A percentile compares a stretch with the other conserved stretches of the same genome.
phyloP scores from a whole-genome alignment of 2,113 vertebrate species.

The Pipa parva region DNA sequence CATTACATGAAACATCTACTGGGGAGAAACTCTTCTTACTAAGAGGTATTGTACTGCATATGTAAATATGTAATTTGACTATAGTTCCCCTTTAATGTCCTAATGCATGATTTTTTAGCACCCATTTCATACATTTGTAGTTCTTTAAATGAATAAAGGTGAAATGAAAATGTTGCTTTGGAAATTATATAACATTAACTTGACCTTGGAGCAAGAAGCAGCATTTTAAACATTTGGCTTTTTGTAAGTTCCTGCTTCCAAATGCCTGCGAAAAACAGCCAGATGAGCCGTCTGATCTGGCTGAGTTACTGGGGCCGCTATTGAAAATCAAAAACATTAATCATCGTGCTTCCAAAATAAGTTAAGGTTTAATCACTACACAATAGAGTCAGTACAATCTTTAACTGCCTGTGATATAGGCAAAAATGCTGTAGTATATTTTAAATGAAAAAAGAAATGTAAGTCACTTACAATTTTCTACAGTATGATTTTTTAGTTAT shows the following conservation, averaged over 20 bases:
- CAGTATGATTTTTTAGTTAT: neutral
- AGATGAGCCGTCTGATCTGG: conserved; percentile 36
- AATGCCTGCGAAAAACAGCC: conserved; percentile 31
- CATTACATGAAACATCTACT: no score
- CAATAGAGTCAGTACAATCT: conserved; percentile 7
- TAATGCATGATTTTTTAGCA: no score
- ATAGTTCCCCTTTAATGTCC: no score
- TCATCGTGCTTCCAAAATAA: conserved; percentile 15
- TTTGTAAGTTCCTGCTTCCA: conserved; percentile 3
- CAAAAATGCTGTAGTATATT: neutral
- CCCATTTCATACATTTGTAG: neutral
- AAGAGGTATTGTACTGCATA: no score
- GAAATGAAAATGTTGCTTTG: conserved; percentile 25
- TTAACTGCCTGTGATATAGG: neutral
- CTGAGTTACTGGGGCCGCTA: conserved; percentile 4
- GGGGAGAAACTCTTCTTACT: no score
- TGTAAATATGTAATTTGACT: no score
- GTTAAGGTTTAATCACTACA: conserved; percentile 17
- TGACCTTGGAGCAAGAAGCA: conserved; percentile 26
- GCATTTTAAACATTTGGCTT: conserved; percentile 23
- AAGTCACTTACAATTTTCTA: neutral
- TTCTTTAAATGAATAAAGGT: conserved; percentile 4
- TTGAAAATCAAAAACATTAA: conserved; percentile 6
- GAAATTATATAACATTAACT: conserved; percentile 18
- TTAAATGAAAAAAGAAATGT: neutral